Percentiles rank a stretch among this genome's conserved stretches.
Evolutionary conservation across 2,797 vertebrate species (phyloP).

Genomic region (Graptemys geographica): DNA sequence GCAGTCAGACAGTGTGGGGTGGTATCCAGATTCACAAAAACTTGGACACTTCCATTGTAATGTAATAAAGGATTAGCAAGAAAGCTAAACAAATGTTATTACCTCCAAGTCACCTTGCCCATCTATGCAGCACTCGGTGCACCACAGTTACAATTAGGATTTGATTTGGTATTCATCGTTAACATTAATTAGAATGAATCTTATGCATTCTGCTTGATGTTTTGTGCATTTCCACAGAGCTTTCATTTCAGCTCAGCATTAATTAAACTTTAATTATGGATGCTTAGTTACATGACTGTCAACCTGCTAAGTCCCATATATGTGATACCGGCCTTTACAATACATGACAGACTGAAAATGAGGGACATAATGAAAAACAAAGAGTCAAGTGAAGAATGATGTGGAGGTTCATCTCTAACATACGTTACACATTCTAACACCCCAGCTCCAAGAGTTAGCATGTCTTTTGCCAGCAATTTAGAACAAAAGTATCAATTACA

Average conservation of each 20-base stretch:
- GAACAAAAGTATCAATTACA: neutral
- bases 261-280: neutral
- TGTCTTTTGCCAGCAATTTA: neutral
- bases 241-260: neutral
- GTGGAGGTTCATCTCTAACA: neutral
- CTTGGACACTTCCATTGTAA: neutral
- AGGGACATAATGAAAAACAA: neutral
- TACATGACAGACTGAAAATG: neutral
- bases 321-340: neutral
- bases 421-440: neutral
- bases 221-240: neutral
- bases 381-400: neutral
- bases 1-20: neutral
- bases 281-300: neutral
- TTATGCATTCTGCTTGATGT: neutral
- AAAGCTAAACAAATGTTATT: neutral
- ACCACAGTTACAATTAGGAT: neutral
- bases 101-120: neutral
- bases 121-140: neutral
- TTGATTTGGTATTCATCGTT: neutral
- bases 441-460: neutral
- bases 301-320: neutral
- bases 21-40: neutral
- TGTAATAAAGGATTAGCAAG: neutral
- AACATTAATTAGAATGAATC: neutral